Evolutionary conservation across 1,140 invertebrate genomes (phyloP), one percentile per base, ranked within the genome.

Genomic region (Battus philenor): DNA sequence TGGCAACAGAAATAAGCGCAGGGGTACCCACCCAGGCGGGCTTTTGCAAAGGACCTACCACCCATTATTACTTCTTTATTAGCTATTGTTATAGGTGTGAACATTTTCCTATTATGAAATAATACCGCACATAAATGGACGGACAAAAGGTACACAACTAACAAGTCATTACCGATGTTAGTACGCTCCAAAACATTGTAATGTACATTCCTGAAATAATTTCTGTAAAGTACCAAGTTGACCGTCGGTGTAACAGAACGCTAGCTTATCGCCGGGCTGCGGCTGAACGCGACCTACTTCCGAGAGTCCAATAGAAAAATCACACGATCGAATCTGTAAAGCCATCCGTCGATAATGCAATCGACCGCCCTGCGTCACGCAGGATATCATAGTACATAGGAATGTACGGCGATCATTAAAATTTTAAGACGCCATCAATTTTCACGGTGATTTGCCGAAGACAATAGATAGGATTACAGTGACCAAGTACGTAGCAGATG

Each of bases 221-320:
- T 17, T 17, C 15, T 20, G 33, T 36, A 17, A 16, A n/a, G 16
- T 20, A 36, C 18, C 10, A 36, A 17, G n/a, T 36, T 36, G 33
- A n/a, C 33, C 33, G 18, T 36, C 16, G 33, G 1, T 2, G 33
- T 17, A 6, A 36, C n/a, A 15, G 4, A 9, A 15, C 15, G 32
- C 16, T 16, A 13, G 36, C 46, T 67, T 63, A 63, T 67, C 63
- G 50, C 7, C 41, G 43, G 59, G 58, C 56, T 50, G 53, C 54
- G 59, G 50, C 47, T 41, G 12, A 22, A 15, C 18, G 18, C 59
- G 65, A 68, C 73, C 73, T 68, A 74, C 56, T 68, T 77, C 53
- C 34, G 45, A 47, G 47, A 54, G 60, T 49, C 67, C 66, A 68
- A 70, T 72, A 68, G 61, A 73, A 73, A 72, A 77, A 74, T 68